Conservation (phyloP, 2,113 vertebrate species). For the Pholis gunnellus region DNA sequence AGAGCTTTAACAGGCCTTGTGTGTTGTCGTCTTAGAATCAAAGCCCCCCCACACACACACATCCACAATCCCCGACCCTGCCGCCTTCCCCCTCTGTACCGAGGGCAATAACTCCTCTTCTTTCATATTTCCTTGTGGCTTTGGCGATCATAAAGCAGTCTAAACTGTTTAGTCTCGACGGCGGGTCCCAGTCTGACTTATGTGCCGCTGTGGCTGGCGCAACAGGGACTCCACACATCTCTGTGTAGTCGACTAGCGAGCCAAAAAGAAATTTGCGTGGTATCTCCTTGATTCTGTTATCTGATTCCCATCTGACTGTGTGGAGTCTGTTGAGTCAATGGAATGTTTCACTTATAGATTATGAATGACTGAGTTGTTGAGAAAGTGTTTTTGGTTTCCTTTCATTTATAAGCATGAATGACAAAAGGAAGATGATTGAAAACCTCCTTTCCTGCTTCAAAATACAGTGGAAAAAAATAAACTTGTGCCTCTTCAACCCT, state of each 20-base stretch:
- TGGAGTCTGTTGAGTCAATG: slow-evolving; percentile 22
- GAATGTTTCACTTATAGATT: slow-evolving; percentile 22
- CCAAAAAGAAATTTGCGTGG: slow-evolving; percentile 28
- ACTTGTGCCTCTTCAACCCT: background rate
- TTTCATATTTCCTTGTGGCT: slow-evolving; percentile 80
- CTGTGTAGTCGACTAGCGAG: background rate
- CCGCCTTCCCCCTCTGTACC: slow-evolving; percentile 13
- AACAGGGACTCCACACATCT: slow-evolving; percentile 53
- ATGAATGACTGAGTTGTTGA: background rate
- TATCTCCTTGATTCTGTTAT: slow-evolving; percentile 37
- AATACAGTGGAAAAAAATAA: background rate
- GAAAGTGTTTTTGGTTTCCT: background rate
- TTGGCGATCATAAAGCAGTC: slow-evolving; percentile 74
- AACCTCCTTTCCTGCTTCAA: background rate
- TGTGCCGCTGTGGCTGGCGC: slow-evolving; percentile 58
- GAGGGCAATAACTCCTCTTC: slow-evolving; percentile 71
- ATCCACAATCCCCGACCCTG: background rate
- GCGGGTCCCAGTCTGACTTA: slow-evolving; percentile 71
- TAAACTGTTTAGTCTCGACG: slow-evolving; percentile 84
- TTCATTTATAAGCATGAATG: background rate
- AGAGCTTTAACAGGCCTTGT: slow-evolving; percentile 44
- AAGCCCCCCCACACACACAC: slow-evolving; percentile 53
- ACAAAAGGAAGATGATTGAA: background rate
- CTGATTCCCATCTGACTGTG: background rate
- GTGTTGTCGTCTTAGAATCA: slow-evolving; percentile 68